Percentiles rank a stretch among this genome's conserved stretches.
Conservation (phyloP, 2,113 vertebrate species). For the Oxygymnocypris stewartii region DNA sequence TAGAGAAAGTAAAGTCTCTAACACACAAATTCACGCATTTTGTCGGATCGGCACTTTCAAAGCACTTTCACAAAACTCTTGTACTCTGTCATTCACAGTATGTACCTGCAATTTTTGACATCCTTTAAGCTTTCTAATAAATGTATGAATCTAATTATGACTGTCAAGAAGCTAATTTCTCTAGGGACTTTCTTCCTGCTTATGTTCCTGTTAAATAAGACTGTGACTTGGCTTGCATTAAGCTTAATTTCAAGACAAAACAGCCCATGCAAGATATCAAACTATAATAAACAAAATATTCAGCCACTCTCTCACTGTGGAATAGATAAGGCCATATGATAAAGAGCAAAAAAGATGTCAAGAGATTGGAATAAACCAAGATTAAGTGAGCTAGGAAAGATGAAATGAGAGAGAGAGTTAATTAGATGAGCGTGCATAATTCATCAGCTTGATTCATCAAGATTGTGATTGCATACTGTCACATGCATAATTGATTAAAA, state of each 20-base stretch:
- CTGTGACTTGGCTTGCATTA: neutral
- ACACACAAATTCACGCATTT: neutral
- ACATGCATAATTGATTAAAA: conserved; percentile 49
- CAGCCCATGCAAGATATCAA: conserved; percentile 16
- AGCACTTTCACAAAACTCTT: neutral
- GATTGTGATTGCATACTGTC: conserved; percentile 39
- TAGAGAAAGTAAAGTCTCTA: neutral
- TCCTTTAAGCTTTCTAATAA: neutral
- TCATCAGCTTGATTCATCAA: conserved; percentile 48
- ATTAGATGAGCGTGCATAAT: conserved; percentile 51
- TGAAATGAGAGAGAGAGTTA: conserved; percentile 38
- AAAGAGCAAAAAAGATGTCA: conserved; percentile 29
- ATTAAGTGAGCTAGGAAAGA: conserved; percentile 29
- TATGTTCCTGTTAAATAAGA: conserved; percentile 25
- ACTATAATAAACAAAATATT: conserved; percentile 12
- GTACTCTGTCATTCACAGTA: neutral
- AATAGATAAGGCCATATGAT: neutral
- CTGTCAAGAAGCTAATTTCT: conserved; percentile 1
- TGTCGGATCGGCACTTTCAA: neutral
- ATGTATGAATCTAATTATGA: conserved; percentile 18
- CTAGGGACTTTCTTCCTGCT: neutral
- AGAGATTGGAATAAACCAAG: conserved; percentile 25
- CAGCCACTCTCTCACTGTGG: neutral
- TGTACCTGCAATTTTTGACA: neutral
- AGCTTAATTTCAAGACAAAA: conserved; percentile 23